Evolutionary conservation across 2,888 invertebrate species (phyloP).

Genomic region (Cantharis lateralis): DNA sequence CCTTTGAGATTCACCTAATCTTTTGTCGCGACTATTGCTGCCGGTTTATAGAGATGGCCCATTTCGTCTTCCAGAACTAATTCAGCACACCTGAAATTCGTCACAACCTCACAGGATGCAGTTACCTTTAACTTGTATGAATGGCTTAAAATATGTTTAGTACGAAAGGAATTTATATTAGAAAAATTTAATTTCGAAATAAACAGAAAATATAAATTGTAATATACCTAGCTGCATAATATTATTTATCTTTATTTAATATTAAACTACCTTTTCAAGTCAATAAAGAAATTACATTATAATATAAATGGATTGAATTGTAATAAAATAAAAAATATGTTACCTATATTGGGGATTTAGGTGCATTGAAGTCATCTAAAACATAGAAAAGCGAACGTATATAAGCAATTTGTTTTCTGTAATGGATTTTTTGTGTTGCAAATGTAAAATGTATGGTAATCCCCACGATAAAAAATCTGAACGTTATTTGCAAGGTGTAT

Average conservation of each 20-base stretch:
- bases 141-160: neutral
- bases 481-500: slow-evolving; percentile 10
- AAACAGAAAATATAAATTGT: too few relatives aligned
- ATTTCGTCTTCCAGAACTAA: slow-evolving; percentile 23
- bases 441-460: slow-evolving; percentile 45
- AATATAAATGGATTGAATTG: slow-evolving; percentile 15
- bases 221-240: neutral
- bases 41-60: slow-evolving; percentile 27
- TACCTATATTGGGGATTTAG: slow-evolving; percentile 23
- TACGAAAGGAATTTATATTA: neutral
- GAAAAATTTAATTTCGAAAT: neutral
- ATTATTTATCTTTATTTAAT: neutral
- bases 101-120: slow-evolving; percentile 9
- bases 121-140: neutral
- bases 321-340: slow-evolving; percentile 29
- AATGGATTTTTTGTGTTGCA: slow-evolving; percentile 45
- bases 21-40: slow-evolving; percentile 34
- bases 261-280: slow-evolving; percentile 3
- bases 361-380: slow-evolving; percentile 28
- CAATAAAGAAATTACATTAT: slow-evolving; percentile 26
- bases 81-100: slow-evolving; percentile 17
- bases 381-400: slow-evolving; percentile 37
- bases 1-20: slow-evolving; percentile 32
- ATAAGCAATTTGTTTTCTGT: slow-evolving; percentile 43
- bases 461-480: slow-evolving; percentile 27